Percentiles rank a stretch among this genome's conserved stretches.
Evolutionary conservation across 2,113 vertebrate genomes (phyloP).

Genomic region (Xerus inauris): DNA sequence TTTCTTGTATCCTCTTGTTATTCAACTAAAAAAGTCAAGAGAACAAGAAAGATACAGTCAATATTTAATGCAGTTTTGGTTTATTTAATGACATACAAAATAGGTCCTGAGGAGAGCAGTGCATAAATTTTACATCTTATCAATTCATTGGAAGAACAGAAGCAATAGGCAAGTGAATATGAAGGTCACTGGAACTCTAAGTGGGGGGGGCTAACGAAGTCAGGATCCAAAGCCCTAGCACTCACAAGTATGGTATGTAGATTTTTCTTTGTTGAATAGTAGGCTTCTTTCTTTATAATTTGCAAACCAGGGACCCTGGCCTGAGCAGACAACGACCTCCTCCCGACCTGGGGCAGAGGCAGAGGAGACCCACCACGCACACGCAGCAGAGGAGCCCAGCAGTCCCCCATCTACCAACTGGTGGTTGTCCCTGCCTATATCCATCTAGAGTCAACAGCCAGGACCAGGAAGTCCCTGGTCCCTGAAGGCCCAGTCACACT

Average conservation of each 20-base stretch:
- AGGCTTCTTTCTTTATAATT: not conserved
- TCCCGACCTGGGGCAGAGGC: no score
- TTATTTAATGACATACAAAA: not conserved
- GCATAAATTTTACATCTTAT: not conserved
- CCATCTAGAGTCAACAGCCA: no score
- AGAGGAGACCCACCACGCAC: no score
- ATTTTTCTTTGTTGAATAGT: not conserved
- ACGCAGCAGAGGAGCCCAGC: no score
- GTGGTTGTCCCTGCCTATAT: no score
- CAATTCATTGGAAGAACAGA: not conserved
- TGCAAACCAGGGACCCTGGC: no score
- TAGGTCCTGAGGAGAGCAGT: not conserved
- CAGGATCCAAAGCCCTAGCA: not conserved
- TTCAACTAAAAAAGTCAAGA: not conserved
- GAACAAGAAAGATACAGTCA: not conserved
- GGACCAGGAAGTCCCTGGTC: no score
- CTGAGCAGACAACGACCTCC: no score
- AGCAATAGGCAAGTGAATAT: not conserved
- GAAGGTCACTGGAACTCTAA: not conserved
- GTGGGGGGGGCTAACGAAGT: not conserved
- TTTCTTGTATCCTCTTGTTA: not conserved
- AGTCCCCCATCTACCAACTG: no score
- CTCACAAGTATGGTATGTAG: not conserved
- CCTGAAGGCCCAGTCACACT: no score
- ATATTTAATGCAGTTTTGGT: not conserved